Evolutionary conservation across 2,113 vertebrate genomes (phyloP).

Genomic region (Labeo catla): DNA sequence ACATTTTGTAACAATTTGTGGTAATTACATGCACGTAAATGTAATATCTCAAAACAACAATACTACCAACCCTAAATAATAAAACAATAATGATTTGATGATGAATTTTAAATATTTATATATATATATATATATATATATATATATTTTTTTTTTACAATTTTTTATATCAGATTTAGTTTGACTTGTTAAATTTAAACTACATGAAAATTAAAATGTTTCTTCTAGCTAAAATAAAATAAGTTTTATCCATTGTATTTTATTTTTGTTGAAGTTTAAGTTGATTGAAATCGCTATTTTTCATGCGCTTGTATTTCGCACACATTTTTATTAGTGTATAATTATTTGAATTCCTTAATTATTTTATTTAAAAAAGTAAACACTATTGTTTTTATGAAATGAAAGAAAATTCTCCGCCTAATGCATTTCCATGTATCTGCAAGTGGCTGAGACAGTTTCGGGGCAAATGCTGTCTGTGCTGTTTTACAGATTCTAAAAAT

Average conservation of each 20-base stretch:
- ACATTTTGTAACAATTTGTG: too few species aligned
- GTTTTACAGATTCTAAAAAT: conserved; percentile 80
- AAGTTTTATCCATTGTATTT: too few species aligned
- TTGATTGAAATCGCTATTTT: neutral
- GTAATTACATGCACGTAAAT: too few species aligned
- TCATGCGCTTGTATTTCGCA: neutral
- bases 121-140: too few species aligned
- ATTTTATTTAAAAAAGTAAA: neutral
- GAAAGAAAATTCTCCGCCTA: neutral
- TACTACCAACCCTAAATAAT: too few species aligned
- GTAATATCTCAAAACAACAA: too few species aligned
- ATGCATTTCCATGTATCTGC: neutral
- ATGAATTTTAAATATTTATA: too few species aligned
- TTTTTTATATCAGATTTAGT: neutral
- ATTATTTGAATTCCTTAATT: neutral
- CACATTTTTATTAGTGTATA: neutral
- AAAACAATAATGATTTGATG: too few species aligned
- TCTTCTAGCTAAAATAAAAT: neutral
- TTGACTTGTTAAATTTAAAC: neutral
- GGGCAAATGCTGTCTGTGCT: conserved; percentile 69
- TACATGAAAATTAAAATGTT: neutral
- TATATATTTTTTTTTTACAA: too few species aligned
- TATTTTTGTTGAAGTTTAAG: too few species aligned
- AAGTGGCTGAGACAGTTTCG: conserved; percentile 68
- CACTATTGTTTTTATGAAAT: conserved; percentile 7